Base-by-base conservation (phyloP, 1,140 invertebrate species). In the Drosophila subpulchrella region DNA sequence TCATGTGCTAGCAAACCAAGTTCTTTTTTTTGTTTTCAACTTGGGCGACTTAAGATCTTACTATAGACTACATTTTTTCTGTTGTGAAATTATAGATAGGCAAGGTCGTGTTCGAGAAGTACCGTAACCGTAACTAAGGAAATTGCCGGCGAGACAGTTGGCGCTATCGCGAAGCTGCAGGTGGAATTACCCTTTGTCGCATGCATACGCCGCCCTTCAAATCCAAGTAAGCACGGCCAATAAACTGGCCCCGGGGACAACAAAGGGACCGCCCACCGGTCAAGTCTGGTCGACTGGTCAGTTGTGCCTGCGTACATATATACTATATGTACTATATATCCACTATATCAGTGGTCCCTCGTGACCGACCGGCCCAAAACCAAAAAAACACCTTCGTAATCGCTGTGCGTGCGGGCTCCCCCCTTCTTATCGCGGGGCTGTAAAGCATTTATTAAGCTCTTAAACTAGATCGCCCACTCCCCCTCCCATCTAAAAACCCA, bases 151-250 rank as follows among this genome's bases (percentile, higher is more conserved):
- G n/a, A 68, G 50, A 39, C 48, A 46, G 50, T 61, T 17, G 61
- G 24, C 42, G 62, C 32, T 47, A 66, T 66, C 58, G 42, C 44
- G 20, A 47, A 41, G 24, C 66, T 51, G 44, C 46, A 72, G 32
- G 41, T 57, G 46, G 42, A 56, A 46, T 66, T 47, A 65, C 47
- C n/a, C 51, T 46, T 48, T 74, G 68, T 58, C 66, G 71, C 72
- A 89, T 88, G 84, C 83, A 83, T 89, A 88, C 79, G 60, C 60
- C 76, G 59, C 84, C 83, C 46, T 88, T 83, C 39, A 83, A 73
- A 68, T 80, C 78, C 84, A 83, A 51, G 83, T 88, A 88, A 80
- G 84, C 71, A 62, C 15, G n/a, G 41, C 8, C 51, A 38, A 47
- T 61, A 36, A 55, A 54, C 32, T 36, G 30, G 56, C 11, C 15